phyloP scores from a whole-genome alignment of 2,888 invertebrate genomes.

The Hedya salicella region DNA sequence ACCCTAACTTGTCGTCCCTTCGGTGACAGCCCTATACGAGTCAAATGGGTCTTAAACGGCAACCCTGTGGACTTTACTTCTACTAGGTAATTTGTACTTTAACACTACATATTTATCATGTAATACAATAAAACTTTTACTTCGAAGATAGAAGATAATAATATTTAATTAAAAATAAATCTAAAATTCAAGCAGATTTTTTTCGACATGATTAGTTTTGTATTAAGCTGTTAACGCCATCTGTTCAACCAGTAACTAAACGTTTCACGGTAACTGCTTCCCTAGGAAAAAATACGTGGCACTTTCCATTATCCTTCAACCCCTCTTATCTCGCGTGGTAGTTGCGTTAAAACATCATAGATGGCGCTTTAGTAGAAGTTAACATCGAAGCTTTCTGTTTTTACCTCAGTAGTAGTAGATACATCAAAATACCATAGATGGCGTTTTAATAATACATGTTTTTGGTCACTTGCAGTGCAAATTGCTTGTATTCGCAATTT shows the following conservation, averaged over 20 bases:
- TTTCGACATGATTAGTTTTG: too few relatives aligned
- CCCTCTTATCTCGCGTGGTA: background rate
- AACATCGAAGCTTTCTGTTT: too few relatives aligned
- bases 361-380: slow-evolving; percentile 7
- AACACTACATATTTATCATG: too few relatives aligned
- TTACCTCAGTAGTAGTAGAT: too few relatives aligned
- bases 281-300: background rate
- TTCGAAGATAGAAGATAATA: too few relatives aligned
- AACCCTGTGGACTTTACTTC: slow-evolving; percentile 86
- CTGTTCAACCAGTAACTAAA: slow-evolving; percentile 22
- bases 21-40: slow-evolving; percentile 93
- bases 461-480: too few relatives aligned
- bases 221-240: slow-evolving; percentile 44
- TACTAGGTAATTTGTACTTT: slow-evolving; percentile 67
- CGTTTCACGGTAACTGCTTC: background rate
- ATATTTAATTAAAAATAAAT: too few relatives aligned
- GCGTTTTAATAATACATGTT: too few relatives aligned
- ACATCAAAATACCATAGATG: too few relatives aligned
- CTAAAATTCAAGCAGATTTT: too few relatives aligned
- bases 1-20: slow-evolving; percentile 90
- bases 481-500: too few relatives aligned
- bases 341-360: background rate
- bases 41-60: slow-evolving; percentile 91
- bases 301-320: background rate
- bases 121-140: too few relatives aligned